Base-by-base conservation (phyloP, 2,888 invertebrate species). In the Netelia fuscicornis region DNA sequence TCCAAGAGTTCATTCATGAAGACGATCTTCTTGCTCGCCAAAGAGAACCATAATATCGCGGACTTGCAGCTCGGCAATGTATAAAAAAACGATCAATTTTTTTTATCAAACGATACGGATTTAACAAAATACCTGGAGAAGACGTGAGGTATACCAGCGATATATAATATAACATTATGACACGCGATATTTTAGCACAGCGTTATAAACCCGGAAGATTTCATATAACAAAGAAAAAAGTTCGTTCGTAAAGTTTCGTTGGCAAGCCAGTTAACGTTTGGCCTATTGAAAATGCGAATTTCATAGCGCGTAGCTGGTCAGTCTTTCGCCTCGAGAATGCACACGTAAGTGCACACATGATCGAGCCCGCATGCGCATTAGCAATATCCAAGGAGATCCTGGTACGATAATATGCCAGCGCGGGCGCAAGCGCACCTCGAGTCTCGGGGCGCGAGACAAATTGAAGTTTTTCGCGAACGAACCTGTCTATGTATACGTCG, bases 1-100 rank as follows among this genome's bases (percentile, higher is more conserved):
- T 42, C 42, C 58, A 64, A 84, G 86, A 87, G 87, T 91, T 91
- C 92, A 92, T 92, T 92, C 92, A 92, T 92, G 90, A 90, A 90
- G 88, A 83, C 87, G 89, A 83, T 87, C 88, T 90, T 91, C 88
- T 90, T 88, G 86, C 68, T 83, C 84, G 76, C 83, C 79, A 87
- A 48, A 72, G 72, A 81, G 30, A 5, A 88, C 72, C 44, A 52
- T 44, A 64, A 30, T 37, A 68, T 60, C 75, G 67, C 58, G 80
- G 30, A 67, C 70, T 76, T 58, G 3, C 0, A 20, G 84, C 84
- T 86, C 83, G 76, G 83, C 71, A 86, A 85, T 65, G 84, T 88
- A 89, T 87, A 85, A 90, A 48, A 10, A 10, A 13, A 48, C 13
- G 48, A 2, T 48, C 48, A 11, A 0, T 2, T 48, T 48, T 13